Conservation (phyloP, 2,888 invertebrate species). For the Caenorhabditis drosophilae region DNA sequence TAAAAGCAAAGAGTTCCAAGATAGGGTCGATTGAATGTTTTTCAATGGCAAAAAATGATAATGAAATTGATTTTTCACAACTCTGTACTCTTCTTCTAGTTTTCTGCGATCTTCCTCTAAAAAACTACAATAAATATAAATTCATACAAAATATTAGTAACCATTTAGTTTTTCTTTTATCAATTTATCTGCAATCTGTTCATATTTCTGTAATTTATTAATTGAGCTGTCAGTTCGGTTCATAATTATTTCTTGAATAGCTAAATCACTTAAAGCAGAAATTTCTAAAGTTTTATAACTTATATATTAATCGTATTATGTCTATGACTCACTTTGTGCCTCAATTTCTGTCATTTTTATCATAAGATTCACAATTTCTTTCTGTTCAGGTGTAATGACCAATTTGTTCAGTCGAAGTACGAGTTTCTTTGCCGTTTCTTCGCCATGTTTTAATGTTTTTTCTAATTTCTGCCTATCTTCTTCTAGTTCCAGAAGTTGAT, state of each 20-base stretch:
- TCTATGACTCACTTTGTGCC: slow-evolving; percentile 79
- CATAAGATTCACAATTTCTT: slow-evolving; percentile 85
- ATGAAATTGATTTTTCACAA: slow-evolving; percentile 66
- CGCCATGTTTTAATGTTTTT: slow-evolving; percentile 55
- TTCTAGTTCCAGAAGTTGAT: slow-evolving; percentile 37
- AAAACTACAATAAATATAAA: neutral
- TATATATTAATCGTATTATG: slow-evolving; percentile 1
- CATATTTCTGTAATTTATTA: slow-evolving; percentile 62
- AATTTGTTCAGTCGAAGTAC: slow-evolving; percentile 46
- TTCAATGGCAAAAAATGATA: slow-evolving; percentile 64
- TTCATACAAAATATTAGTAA: slow-evolving; percentile 6
- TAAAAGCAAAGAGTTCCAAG: slow-evolving; percentile 65
- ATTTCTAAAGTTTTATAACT: slow-evolving; percentile 56
- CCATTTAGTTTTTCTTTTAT: slow-evolving; percentile 60
- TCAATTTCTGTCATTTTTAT: slow-evolving; percentile 91
- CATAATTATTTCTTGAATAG: slow-evolving; percentile 59
- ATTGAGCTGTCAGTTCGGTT: slow-evolving; percentile 64
- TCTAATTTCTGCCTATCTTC: slow-evolving; percentile 63
- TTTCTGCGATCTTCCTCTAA: slow-evolving; percentile 55
- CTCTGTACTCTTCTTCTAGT: slow-evolving; percentile 62
- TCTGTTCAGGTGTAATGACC: slow-evolving; percentile 80
- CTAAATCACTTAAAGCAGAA: slow-evolving; percentile 62
- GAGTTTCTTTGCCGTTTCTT: slow-evolving; percentile 39
- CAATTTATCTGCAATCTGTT: slow-evolving; percentile 61
- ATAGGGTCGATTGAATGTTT: slow-evolving; percentile 54